Conservation (phyloP, 2,113 vertebrate genomes). For the Heterocephalus glaber region DNA sequence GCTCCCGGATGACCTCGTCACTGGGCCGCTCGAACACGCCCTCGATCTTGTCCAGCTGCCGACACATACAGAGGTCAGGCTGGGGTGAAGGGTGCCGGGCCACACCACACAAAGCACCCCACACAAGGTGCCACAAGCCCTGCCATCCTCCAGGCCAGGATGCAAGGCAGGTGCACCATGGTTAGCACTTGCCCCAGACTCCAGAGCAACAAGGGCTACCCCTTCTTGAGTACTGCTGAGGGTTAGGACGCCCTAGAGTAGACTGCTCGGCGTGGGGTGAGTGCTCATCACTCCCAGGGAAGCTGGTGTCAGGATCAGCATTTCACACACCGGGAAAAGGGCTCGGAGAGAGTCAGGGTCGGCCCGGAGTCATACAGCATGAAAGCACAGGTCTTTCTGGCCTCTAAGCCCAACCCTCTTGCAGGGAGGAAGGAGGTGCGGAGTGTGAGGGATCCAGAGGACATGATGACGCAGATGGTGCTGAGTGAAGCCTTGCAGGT, state of each 20-base stretch:
- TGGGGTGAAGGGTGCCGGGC: fast-evolving
- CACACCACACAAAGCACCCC: not conserved
- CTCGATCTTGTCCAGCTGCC: conserved; percentile 95
- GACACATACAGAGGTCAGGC: not conserved
- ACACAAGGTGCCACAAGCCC: fast-evolving
- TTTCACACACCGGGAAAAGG: not conserved
- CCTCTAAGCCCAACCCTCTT: not conserved
- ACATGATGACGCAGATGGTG: fast-evolving
- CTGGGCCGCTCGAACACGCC: conserved; percentile 94
- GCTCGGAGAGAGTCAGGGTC: not conserved
- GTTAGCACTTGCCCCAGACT: not conserved
- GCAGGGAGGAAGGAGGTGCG: not conserved
- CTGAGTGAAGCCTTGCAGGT: not conserved
- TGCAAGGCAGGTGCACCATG: fast-evolving
- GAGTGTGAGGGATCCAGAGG: not conserved
- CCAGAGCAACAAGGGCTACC: not conserved
- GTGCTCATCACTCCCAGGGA: not conserved
- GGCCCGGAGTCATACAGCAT: not conserved
- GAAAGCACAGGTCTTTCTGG: not conserved
- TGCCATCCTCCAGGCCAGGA: not conserved
- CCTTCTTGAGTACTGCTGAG: not conserved
- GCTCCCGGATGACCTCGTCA: conserved; percentile 94
- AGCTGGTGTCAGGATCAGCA: fast-evolving
- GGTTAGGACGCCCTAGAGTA: not conserved
- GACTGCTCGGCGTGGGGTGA: not conserved